Percentiles rank a stretch among this genome's conserved stretches.
Evolutionary conservation across 1,140 invertebrate genomes (phyloP).

Genomic region (Aphelenchoides fujianensis): DNA sequence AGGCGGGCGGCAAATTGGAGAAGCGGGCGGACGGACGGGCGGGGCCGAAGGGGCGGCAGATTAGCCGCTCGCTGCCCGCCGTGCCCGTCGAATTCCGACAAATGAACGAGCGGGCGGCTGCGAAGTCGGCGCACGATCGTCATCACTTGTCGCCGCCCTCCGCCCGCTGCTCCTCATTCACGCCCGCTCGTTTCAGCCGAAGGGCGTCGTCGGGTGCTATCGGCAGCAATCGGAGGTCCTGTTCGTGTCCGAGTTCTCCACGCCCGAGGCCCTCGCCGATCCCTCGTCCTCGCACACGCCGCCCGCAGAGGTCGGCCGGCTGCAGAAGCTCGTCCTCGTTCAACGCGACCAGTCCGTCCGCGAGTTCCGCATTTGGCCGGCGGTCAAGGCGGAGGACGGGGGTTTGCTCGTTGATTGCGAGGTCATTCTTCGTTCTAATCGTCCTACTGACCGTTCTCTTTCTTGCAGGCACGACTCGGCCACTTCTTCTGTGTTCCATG

Average conservation of each 20-base stretch:
- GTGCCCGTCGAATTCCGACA: not conserved
- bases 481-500: not conserved
- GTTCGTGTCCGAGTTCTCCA: not conserved
- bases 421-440: too few species aligned
- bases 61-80: too few species aligned
- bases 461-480: not conserved
- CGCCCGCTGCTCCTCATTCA: not conserved
- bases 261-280: not conserved
- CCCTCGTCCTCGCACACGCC: not conserved
- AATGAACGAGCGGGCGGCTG: not conserved
- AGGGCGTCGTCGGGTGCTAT: not conserved
- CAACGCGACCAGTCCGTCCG: constrained; percentile 15
- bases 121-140: too few species aligned
- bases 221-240: not conserved
- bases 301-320: not conserved
- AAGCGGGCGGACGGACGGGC: not conserved
- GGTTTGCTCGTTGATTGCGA: not conserved
- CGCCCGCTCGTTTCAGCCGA: not conserved
- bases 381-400: not conserved
- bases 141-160: too few species aligned
- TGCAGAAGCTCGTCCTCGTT: not conserved
- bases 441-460: not conserved
- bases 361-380: not conserved
- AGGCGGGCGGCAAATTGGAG: too few species aligned
- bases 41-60: not conserved